Base-by-base conservation (phyloP, 2,888 invertebrate genomes). In the Pseudeuparius sepicola region DNA sequence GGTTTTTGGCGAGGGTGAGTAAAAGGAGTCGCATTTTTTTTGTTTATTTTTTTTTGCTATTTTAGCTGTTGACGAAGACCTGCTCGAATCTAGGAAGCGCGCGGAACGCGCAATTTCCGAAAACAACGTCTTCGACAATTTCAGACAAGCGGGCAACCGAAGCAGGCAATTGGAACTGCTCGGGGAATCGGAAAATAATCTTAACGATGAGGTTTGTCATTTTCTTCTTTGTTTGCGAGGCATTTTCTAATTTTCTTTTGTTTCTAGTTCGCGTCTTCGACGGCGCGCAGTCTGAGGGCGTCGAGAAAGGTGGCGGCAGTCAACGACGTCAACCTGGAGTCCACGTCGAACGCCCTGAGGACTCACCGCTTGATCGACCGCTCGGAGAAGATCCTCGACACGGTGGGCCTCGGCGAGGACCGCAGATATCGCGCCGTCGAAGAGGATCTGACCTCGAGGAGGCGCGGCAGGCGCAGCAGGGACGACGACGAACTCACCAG, bases 291-390 rank as follows among this genome's bases (percentile, higher is more conserved):
- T 47, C 67, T 75, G 45, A 70, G 74, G 46, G 73, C 74, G 36
- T 65, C 66, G 49, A 75, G 73, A 59, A 72, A 70, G 56, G 55
- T 71, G 16, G 69, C 75, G 9, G 65, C 73, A 41, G 60, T 72
- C 30, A 73, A 78, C 43, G 76, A 77, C 48, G 64, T 74, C 30
- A 77, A 78, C 46, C 67, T 78, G 48, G 75, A 75, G 39, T 69
- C 65, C 52, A 68, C 69, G 31, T 68, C 74, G 7, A 59, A 67
- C 42, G 71, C 66, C 46, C 60, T 75, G 16, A 72, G 70, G 47
- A 69, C 68, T 40, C 68, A 72, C 41, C 64, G 73, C 50, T 64
- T 72, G 42, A 51, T 65, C 31, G 66, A 67, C 40, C 64, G 76
- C 46, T 70, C 76, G 3, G 75, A 76, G 45, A 78, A 78, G 59